Percentiles rank a stretch among this genome's conserved stretches.
phyloP scores from a whole-genome alignment of 2,113 vertebrate species.

The Noctilio leporinus region DNA sequence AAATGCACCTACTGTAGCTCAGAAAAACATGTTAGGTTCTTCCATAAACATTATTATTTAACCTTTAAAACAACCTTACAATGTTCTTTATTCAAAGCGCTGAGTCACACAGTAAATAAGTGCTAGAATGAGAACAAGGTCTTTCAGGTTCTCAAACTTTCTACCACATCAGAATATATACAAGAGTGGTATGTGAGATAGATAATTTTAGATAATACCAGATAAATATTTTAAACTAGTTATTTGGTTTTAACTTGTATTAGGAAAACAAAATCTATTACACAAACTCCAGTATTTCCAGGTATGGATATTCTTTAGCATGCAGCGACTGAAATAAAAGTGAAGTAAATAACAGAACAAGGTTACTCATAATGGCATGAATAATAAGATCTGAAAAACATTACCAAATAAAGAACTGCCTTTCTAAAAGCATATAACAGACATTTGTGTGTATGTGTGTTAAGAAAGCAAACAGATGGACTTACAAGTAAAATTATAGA shows the following conservation, averaged over 20 bases:
- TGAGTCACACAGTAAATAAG: not conserved
- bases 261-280: not conserved
- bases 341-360: not conserved
- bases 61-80: conserved; percentile 21
- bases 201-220: not conserved
- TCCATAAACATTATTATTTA: not conserved
- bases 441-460: not conserved
- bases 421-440: not conserved
- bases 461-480: conserved; percentile 37
- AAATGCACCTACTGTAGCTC: not conserved
- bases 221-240: not conserved
- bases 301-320: not conserved
- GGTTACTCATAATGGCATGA: not conserved
- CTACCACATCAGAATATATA: not conserved
- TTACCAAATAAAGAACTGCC: not conserved
- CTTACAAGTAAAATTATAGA: conserved; percentile 49
- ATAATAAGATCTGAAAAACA: conserved; percentile 7
- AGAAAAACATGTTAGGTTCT: not conserved
- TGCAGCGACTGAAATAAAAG: not conserved
- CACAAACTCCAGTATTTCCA: not conserved
- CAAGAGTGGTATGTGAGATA: not conserved
- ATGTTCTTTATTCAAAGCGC: not conserved
- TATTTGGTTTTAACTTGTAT: conserved; percentile 9
- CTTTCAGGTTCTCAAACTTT: not conserved
- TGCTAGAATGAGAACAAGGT: not conserved